These are phyloP conservation scores for Drosophila baimaii DNA, from an alignment of 1,140 invertebrate genomes.

Conservation along the genomic window DNA sequence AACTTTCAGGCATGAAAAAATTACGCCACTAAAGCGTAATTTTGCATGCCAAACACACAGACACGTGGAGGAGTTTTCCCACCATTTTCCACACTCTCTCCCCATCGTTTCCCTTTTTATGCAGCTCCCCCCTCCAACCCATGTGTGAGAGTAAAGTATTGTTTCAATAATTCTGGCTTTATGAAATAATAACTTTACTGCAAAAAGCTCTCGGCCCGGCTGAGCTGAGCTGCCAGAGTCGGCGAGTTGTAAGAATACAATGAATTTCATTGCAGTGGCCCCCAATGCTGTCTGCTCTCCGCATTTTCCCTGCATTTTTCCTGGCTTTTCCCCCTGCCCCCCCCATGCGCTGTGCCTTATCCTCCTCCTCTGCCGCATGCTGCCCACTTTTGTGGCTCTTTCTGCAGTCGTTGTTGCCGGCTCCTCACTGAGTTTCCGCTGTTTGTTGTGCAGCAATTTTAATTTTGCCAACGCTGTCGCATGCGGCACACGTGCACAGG, in stretches of 20 bases:
- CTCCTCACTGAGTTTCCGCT: slow-evolving; percentile 80
- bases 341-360: too few species aligned
- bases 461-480: slow-evolving; percentile 80
- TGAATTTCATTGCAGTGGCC: slow-evolving; percentile 66
- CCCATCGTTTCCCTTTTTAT: slow-evolving; percentile 2
- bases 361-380: background rate
- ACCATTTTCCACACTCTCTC: slow-evolving; percentile 17
- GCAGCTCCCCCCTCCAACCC: slow-evolving; percentile 21
- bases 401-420: slow-evolving; percentile 46
- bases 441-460: slow-evolving; percentile 83
- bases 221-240: slow-evolving; percentile 61
- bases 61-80: slow-evolving; percentile 32
- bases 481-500: slow-evolving; percentile 46
- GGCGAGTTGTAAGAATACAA: slow-evolving; percentile 77
- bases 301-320: slow-evolving; percentile 15
- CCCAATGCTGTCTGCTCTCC: slow-evolving; percentile 1
- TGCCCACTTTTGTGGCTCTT: slow-evolving; percentile 11
- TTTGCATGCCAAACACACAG: slow-evolving; percentile 68
- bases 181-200: slow-evolving; percentile 83
- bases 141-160: slow-evolving; percentile 77
- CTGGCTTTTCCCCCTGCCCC: slow-evolving; percentile 10
- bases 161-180: slow-evolving; percentile 84
- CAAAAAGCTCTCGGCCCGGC: slow-evolving; percentile 60
- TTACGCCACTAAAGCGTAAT: slow-evolving; percentile 80
- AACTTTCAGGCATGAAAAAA: slow-evolving; percentile 70